phyloP scores from a whole-genome alignment of 2,113 vertebrate species.

The Oreochromis spilurus region DNA sequence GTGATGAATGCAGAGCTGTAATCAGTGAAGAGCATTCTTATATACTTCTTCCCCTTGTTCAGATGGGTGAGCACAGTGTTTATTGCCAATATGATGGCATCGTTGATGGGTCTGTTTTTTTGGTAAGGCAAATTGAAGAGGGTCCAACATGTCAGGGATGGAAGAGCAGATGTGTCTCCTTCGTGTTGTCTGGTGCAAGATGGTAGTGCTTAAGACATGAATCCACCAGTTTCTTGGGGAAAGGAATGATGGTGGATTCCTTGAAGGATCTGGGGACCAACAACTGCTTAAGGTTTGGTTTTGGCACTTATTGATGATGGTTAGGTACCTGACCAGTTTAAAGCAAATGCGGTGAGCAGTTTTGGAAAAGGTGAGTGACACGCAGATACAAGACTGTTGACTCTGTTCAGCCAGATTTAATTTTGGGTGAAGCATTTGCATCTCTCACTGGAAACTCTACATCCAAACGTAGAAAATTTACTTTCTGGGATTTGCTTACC shows the following conservation, averaged over 20 bases:
- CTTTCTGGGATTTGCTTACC: neutral
- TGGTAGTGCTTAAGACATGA: neutral
- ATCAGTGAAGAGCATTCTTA: neutral
- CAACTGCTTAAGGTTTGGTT: neutral
- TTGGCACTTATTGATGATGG: neutral
- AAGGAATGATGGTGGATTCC: neutral
- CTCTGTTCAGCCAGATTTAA: neutral
- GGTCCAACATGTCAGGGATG: neutral
- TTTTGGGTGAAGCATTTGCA: fast-evolving
- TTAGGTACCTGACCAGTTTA: neutral
- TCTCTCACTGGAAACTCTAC: neutral
- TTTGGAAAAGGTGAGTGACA: neutral
- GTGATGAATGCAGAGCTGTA: neutral
- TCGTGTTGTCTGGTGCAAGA: neutral
- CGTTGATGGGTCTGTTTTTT: neutral
- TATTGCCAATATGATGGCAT: neutral
- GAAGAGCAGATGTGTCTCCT: neutral
- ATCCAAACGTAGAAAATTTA: neutral
- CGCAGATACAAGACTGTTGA: neutral
- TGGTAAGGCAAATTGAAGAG: neutral
- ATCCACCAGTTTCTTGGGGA: neutral
- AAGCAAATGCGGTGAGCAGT: neutral
- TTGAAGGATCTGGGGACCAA: neutral
- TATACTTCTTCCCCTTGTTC: neutral
- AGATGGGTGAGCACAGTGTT: neutral